phyloP scores from a whole-genome alignment of 1,140 invertebrate species.

The Pseudomyrmex flavicornis region DNA sequence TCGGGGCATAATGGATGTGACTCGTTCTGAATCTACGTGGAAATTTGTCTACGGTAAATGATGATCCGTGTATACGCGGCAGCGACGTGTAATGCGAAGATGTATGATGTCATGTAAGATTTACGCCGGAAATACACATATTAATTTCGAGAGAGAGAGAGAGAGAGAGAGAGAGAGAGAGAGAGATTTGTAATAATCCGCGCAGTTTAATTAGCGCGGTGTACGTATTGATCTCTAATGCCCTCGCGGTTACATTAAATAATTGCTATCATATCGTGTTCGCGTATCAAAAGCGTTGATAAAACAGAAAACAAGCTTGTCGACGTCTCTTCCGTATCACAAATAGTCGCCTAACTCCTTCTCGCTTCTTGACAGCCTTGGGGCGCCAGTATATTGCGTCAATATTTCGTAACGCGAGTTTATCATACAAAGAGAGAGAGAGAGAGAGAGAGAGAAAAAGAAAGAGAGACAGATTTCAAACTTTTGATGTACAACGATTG shows the following conservation, averaged over 20 bases:
- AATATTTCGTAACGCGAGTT: constrained; percentile 42
- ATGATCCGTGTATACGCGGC: constrained; percentile 15
- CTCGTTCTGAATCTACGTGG: constrained; percentile 48
- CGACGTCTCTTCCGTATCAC: not conserved
- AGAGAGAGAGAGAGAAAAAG: not conserved
- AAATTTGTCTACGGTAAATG: constrained; percentile 50
- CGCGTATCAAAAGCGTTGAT: constrained; percentile 35
- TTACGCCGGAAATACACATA: constrained; percentile 31
- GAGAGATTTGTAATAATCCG: not conserved
- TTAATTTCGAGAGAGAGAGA: constrained; percentile 25
- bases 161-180: not conserved
- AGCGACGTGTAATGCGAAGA: constrained; percentile 5
- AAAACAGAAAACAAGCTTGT: constrained; percentile 42
- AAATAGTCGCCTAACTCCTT: not conserved
- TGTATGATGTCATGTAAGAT: constrained; percentile 11
- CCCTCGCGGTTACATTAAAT: not conserved
- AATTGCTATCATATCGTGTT: constrained; percentile 34
- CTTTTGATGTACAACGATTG: not conserved
- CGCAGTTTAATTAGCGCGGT: not conserved
- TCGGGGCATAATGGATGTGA: constrained; percentile 39
- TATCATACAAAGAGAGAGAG: constrained; percentile 1
- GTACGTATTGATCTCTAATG: constrained; percentile 33
- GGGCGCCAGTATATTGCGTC: constrained; percentile 18
- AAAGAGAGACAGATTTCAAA: not conserved
- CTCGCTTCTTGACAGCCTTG: constrained; percentile 4